Evolutionary conservation across 2,888 invertebrate genomes (phyloP).

Genomic region (Bombylius major): DNA sequence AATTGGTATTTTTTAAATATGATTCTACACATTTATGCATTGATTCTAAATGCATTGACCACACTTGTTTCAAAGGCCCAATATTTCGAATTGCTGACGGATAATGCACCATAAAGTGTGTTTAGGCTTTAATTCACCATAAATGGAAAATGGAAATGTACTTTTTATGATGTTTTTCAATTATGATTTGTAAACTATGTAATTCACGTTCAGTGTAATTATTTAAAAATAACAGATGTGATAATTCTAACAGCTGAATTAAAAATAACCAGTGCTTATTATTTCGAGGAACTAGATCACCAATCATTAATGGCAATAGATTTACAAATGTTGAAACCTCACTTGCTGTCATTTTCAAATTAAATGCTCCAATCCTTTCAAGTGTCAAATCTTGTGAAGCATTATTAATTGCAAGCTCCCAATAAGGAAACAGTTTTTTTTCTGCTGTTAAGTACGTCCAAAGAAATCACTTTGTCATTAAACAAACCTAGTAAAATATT

Average conservation of each 20-base stretch:
- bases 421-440: slow-evolving; percentile 11
- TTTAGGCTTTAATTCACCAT: not conserved
- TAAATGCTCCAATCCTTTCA: too few relatives aligned
- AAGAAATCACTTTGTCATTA: slow-evolving; percentile 7
- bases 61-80: too few relatives aligned
- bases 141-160: not conserved
- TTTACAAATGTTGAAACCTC: too few relatives aligned
- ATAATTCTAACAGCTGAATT: not conserved
- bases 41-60: too few relatives aligned
- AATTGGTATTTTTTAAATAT: too few relatives aligned
- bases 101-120: not conserved
- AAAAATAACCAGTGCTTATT: not conserved
- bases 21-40: too few relatives aligned
- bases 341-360: too few relatives aligned
- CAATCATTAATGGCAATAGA: not conserved
- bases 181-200: too few relatives aligned
- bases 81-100: not conserved
- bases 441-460: slow-evolving; percentile 10
- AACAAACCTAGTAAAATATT: slow-evolving; percentile 11
- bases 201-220: too few relatives aligned
- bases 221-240: not conserved
- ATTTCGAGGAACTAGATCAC: not conserved
- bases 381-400: not conserved
- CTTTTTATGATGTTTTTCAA: not conserved
- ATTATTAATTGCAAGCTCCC: slow-evolving; percentile 10